Evolutionary conservation across 1,140 invertebrate species (phyloP), one percentile per base, ranked within the genome.

Genomic region (Eumaeus atala): DNA sequence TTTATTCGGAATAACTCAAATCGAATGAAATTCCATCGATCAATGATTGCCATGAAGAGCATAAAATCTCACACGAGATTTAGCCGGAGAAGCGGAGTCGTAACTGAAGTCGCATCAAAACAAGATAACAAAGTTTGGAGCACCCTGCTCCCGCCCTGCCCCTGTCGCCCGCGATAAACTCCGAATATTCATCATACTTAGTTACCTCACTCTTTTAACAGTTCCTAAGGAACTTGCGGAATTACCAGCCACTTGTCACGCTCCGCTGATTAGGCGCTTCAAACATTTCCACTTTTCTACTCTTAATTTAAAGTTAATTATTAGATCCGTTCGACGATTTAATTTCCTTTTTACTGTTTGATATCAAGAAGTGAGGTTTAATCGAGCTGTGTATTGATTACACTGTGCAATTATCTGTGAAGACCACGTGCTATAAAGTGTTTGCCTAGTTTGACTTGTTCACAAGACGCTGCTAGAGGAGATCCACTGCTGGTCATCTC

Each of bases 151-250:
- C n/a, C n/a, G n/a, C n/a, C n/a, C n/a, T n/a, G 61, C 61, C 64
- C 49, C 58, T 61, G 68, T 59, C 64, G 62, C 61, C 62, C 65
- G 68, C 70, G 74, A 79, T 77, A 77, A 79, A 75, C 76, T 79
- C 67, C 49, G 70, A 74, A 71, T 75, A 79, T 79, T 72, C 76
- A 79, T 79, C 74, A 79, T 77, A 72, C 67, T 79, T 75, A 78
- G 74, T 79, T 77, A 73, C 66, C 66, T 67, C 57, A 69, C 72
- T 67, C 70, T 67, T 77, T 76, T 72, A 76, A 74, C 71, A 76
- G 73, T 71, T 72, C 66, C 67, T 64, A 67, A 71, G 63, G 62
- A 63, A 63, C 54, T 65, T 60, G 54, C 44, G 56, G 55, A 70
- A 75, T 73, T 71, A 73, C 71, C 67, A 67, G 63, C 40, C 48